Evolutionary conservation across 1,140 invertebrate species (phyloP).

Genomic region (Bombus waltoni): DNA sequence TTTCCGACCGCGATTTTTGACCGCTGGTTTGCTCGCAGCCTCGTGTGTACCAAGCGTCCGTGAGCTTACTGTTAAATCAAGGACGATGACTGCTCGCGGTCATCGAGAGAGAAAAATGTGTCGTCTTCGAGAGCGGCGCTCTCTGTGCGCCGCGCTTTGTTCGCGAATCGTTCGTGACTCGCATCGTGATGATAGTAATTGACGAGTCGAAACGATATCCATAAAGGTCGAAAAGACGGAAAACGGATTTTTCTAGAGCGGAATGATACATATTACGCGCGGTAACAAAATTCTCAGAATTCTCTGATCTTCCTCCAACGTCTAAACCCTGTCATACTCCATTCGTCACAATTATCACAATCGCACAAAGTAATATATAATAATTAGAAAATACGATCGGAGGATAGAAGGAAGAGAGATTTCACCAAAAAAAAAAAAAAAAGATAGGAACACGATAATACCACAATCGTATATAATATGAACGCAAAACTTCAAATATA

Average conservation of each 20-base stretch:
- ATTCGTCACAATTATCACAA: neutral
- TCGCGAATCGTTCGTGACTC: constrained; percentile 1
- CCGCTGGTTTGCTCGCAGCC: neutral
- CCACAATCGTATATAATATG: no score
- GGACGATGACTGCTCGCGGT: constrained; percentile 7
- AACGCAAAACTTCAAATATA: no score
- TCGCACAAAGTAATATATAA: neutral
- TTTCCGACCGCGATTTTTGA: neutral
- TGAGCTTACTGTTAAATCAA: constrained; percentile 27
- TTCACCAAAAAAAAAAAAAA: no score
- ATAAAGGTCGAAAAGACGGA: neutral
- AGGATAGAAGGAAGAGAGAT: no score
- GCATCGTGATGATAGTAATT: neutral
- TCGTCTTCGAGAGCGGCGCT: neutral
- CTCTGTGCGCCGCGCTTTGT: constrained; percentile 1
- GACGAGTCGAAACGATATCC: neutral
- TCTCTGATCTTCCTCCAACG: no score
- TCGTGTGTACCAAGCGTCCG: neutral
- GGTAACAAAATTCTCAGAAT: no score
- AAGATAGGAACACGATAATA: no score
- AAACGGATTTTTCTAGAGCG: neutral
- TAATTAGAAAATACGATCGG: no score
- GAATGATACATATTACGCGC: no score
- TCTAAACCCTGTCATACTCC: no score
- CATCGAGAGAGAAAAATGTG: constrained; percentile 11